phyloP scores from a whole-genome alignment of 2,888 invertebrate genomes.

The Stenchaetothrips biformis region DNA sequence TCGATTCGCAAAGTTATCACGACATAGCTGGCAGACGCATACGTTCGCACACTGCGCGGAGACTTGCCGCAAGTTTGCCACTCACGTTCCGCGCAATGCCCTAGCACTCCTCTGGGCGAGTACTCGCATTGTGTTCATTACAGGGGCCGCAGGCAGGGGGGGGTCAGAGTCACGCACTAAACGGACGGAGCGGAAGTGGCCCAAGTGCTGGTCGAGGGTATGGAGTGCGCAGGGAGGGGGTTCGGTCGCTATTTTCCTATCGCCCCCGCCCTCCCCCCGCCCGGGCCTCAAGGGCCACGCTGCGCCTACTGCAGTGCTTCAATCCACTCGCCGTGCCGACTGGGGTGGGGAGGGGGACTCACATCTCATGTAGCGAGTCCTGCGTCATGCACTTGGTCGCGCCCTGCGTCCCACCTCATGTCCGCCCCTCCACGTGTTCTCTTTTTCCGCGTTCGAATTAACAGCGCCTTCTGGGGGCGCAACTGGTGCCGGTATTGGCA shows the following conservation, averaged over 20 bases:
- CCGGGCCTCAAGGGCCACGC: background rate
- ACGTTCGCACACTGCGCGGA: background rate
- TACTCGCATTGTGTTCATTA: no score
- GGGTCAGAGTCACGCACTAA: constrained; percentile 16
- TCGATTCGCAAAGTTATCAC: background rate
- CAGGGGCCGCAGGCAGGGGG: background rate
- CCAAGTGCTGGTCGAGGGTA: background rate
- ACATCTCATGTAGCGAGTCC: no score
- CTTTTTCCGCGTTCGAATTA: no score
- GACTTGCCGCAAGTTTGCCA: background rate
- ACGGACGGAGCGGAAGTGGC: constrained; percentile 17
- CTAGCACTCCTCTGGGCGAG: background rate
- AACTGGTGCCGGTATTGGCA: no score
- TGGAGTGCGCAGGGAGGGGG: background rate
- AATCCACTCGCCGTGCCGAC: background rate
- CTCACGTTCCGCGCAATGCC: background rate
- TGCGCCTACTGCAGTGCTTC: constrained; percentile 16
- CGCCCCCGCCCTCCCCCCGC: background rate
- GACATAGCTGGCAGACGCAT: background rate
- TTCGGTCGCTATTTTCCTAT: background rate
- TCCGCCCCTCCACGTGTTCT: no score
- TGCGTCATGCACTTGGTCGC: no score
- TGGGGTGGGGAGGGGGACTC: no score
- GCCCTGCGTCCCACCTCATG: no score
- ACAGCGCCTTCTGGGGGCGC: no score